Percentiles rank a stretch among this genome's conserved stretches.
These are phyloP conservation scores for Saxidomus purpurata DNA, from an alignment of 1,140 invertebrate species.

Conservation along the genomic window DNA sequence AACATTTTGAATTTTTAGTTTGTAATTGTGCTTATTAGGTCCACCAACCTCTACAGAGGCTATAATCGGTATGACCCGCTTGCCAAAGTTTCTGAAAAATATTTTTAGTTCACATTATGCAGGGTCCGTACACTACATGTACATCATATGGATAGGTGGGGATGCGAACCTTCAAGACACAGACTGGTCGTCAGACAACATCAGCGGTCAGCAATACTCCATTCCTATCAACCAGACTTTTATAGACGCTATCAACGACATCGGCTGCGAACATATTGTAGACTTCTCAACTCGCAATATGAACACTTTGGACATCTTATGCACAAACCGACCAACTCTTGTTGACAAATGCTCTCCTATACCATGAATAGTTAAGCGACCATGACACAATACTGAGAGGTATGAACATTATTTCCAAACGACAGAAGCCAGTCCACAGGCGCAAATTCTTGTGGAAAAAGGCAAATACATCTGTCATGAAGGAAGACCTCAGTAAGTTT, in stretches of 20 bases:
- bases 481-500: background rate
- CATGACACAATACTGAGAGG: background rate
- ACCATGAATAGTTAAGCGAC: constrained; percentile 3
- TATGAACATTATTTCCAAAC: background rate
- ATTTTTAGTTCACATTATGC: too few species aligned
- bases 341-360: background rate
- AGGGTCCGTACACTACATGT: too few species aligned
- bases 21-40: too few species aligned
- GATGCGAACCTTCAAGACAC: background rate
- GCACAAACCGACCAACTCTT: background rate
- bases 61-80: too few species aligned
- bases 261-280: constrained; percentile 4
- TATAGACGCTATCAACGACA: constrained; percentile 5
- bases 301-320: constrained; percentile 30
- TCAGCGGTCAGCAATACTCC: too few species aligned
- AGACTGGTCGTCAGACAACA: constrained; percentile 19
- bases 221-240: constrained; percentile 17
- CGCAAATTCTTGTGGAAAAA: background rate
- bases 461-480: background rate
- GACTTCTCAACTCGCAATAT: background rate
- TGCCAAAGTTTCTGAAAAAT: too few species aligned
- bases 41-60: too few species aligned
- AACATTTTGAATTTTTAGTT: too few species aligned
- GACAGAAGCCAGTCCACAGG: background rate
- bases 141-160: background rate